phyloP scores from a whole-genome alignment of 2,113 vertebrate genomes.

The Felis chaus region DNA sequence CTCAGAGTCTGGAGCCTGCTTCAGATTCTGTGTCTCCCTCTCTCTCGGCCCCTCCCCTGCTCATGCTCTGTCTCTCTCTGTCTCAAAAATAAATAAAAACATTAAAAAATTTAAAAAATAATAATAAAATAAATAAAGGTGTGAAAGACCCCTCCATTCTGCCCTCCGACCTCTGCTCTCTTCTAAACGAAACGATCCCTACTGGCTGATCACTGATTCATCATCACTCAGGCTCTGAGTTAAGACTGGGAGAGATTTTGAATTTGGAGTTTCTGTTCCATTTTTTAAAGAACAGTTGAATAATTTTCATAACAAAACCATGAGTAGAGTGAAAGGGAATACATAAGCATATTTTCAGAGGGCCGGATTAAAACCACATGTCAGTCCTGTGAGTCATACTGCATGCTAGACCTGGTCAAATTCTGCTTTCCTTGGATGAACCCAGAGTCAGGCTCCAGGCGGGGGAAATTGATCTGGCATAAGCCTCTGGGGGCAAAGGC shows the following conservation, averaged over 20 bases:
- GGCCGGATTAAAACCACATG: constrained; percentile 51
- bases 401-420: not conserved
- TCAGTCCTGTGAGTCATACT: not conserved
- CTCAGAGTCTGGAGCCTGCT: no score
- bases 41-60: no score
- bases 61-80: no score
- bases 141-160: not conserved
- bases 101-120: no score
- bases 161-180: no score
- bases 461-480: not conserved
- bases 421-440: not conserved
- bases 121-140: not conserved
- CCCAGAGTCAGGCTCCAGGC: not conserved
- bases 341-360: not conserved
- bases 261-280: not conserved
- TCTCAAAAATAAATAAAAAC: no score
- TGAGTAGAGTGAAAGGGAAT: not conserved
- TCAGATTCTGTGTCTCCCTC: no score
- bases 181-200: not conserved
- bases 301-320: not conserved
- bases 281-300: not conserved
- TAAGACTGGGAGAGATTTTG: not conserved
- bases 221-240: not conserved
- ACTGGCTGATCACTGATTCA: not conserved
- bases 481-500: not conserved